Conservation (phyloP, 2,113 vertebrate genomes). For the Mungos mungo region DNA sequence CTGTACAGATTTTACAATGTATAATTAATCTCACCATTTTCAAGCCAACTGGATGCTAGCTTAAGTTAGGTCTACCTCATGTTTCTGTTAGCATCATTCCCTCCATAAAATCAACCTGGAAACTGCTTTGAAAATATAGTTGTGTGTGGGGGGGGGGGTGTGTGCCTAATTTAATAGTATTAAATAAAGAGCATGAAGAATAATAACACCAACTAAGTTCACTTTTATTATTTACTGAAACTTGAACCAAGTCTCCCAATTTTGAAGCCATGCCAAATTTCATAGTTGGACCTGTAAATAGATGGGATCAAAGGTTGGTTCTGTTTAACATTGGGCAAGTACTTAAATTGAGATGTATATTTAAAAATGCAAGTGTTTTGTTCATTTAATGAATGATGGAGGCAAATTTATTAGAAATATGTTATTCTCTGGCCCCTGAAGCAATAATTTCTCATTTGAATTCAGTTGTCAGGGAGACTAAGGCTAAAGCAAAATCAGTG, state of each 20-base stretch:
- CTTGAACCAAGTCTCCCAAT: neutral
- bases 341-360: neutral
- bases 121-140: neutral
- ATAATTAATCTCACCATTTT: neutral
- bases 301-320: neutral
- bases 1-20: neutral
- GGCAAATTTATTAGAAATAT: conserved; percentile 47
- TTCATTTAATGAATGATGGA: conserved; percentile 34
- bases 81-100: neutral
- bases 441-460: conserved; percentile 55
- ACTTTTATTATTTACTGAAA: conserved; percentile 24
- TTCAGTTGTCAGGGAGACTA: conserved; percentile 47
- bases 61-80: neutral
- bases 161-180: neutral
- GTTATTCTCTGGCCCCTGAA: neutral
- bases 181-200: neutral
- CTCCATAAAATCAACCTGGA: neutral
- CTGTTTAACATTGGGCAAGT: neutral
- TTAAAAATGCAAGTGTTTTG: conserved; percentile 25
- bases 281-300: neutral
- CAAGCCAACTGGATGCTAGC: neutral
- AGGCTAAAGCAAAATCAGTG: conserved; percentile 22
- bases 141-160: neutral
- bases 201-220: neutral
- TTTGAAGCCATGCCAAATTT: neutral